Base-by-base conservation (phyloP, 2,888 invertebrate genomes). In the Strigamia transsilvanica region DNA sequence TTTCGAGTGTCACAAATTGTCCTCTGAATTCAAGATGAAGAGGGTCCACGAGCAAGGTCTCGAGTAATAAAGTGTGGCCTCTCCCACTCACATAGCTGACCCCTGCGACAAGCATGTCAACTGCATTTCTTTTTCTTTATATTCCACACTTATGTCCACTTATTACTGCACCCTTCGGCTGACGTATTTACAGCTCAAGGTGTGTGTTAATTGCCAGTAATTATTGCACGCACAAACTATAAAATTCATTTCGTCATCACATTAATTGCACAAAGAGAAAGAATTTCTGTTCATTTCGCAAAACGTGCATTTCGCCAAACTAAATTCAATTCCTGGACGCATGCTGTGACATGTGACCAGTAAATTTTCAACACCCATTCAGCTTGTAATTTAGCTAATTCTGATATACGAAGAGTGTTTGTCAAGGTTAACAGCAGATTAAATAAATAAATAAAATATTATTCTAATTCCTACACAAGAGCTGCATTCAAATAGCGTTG, bases 391-490 rank as follows among this genome's bases (percentile, higher is more conserved):
- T 66, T 66, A 66, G 61, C 61, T 66, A 66, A 66, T 66, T 66
- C 61, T 66, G 61, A 66, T 66, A 66, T 66, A 66, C 18, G 61
- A 66, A 23, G n/a, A 66, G 61, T 66, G 61, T 66, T 66, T 66
- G 61, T 66, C 61, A 66, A 66, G 61, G 61, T 66, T 66, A 66
- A 66, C 2, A 21, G 61, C 23, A 23, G 61, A 66, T 66, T 66
- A 66, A 23, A 66, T 66, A 66, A 66, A 66, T 66, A 66, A 66
- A 66, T 66, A 66, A 66, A 66, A 66, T 23, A 66, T 66, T n/a
- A 66, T 66, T 66, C 21, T 66, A 23, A 66, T 66, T 66, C 7
- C 1, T 5, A 61, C 61, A 66, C 61, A 66, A 66, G 61, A 66
- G 61, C 23, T 66, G 61, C 6, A 66, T 66, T 18, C 9, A 66